A percentile compares a stretch with the other conserved stretches of the same genome.
Evolutionary conservation across 2,113 vertebrate species (phyloP).

Genomic region (Coreoperca whiteheadi): DNA sequence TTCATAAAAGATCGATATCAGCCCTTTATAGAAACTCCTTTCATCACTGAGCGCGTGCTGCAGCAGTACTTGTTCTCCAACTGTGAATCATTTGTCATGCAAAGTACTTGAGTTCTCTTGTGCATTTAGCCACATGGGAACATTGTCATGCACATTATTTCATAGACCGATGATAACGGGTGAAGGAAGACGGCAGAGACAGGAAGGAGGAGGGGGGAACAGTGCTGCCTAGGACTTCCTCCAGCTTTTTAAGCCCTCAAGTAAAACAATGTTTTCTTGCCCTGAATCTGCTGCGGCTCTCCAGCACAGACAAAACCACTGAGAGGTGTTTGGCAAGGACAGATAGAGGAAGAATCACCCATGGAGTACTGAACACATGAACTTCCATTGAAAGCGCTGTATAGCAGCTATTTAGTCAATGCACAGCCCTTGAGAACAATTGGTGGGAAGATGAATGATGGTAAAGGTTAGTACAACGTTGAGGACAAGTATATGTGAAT

Average conservation of each 20-base stretch:
- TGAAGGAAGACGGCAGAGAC: slow-evolving; percentile 21
- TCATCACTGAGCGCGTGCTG: slow-evolving; percentile 23
- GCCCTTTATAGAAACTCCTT: slow-evolving; percentile 32
- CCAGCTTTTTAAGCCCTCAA: slow-evolving; percentile 33
- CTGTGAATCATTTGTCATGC: slow-evolving; percentile 50
- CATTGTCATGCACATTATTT: slow-evolving; percentile 43
- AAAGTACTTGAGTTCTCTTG: slow-evolving; percentile 41
- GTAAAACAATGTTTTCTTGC: slow-evolving; percentile 34
- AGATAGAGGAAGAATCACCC: neutral
- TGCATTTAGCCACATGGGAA: slow-evolving; percentile 51
- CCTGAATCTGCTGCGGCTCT: slow-evolving; percentile 26
- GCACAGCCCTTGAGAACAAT: slow-evolving; percentile 3
- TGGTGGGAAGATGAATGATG: neutral
- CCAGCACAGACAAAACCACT: slow-evolving; percentile 20
- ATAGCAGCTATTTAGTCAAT: neutral
- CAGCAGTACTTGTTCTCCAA: slow-evolving; percentile 31
- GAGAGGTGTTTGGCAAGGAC: slow-evolving; percentile 13
- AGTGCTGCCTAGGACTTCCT: slow-evolving; percentile 38
- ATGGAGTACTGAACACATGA: slow-evolving; percentile 6
- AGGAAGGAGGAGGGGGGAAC: slow-evolving; percentile 27
- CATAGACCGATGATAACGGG: slow-evolving; percentile 37
- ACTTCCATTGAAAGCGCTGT: neutral
- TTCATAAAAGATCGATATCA: slow-evolving; percentile 25
- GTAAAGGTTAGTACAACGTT: slow-evolving; percentile 1
- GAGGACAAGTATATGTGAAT: neutral